phyloP scores from a whole-genome alignment of 2,797 vertebrate genomes.

The Sparus aurata region DNA sequence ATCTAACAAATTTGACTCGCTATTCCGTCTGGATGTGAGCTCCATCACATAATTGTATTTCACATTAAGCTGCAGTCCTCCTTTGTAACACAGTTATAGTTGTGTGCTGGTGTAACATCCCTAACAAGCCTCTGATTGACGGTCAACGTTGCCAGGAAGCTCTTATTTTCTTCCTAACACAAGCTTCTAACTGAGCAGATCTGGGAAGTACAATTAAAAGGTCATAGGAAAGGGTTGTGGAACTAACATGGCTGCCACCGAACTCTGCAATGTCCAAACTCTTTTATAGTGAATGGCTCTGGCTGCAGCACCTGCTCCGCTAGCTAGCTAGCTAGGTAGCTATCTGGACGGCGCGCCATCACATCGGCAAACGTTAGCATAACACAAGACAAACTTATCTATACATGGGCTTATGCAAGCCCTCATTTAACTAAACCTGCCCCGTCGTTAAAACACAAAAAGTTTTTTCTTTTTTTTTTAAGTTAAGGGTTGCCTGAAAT shows the following conservation, averaged over 20 bases:
- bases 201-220: not conserved
- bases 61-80: not conserved
- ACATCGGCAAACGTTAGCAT: constrained; percentile 42
- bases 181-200: no score
- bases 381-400: constrained; percentile 30
- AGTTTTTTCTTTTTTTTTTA: no score
- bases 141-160: not conserved
- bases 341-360: constrained; percentile 38
- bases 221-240: constrained; percentile 15
- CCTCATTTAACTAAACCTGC: not conserved
- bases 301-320: constrained; percentile 67
- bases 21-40: not conserved
- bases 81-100: not conserved
- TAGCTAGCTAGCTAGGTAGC: constrained; percentile 46
- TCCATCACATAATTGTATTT: not conserved
- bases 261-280: constrained; percentile 44
- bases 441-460: not conserved
- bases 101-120: not conserved
- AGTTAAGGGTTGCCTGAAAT: not conserved
- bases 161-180: not conserved
- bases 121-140: not conserved
- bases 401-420: not conserved
- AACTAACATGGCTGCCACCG: constrained; percentile 69
- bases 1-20: not conserved
- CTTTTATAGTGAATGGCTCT: constrained; percentile 27